Conservation (phyloP, 37 sponge, comb jelly and placozoan species). For the Corticium candelabrum region DNA sequence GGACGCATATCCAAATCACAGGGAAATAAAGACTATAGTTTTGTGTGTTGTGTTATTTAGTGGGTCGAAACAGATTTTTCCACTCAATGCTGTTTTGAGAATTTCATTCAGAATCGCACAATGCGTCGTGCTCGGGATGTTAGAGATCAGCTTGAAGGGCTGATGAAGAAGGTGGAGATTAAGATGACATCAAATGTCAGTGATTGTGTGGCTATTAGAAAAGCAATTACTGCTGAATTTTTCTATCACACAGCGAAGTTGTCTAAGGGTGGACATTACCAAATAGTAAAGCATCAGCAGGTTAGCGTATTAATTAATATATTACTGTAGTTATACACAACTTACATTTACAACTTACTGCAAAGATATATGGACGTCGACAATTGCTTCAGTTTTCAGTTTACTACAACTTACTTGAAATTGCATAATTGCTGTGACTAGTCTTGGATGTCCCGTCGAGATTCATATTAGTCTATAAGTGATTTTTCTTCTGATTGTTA, state of each 20-base stretch:
- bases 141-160: constrained; percentile 87
- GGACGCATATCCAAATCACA: constrained; percentile 9
- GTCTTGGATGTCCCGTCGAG: too few relatives aligned
- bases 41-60: constrained; percentile 86
- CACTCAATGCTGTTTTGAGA: constrained; percentile 98
- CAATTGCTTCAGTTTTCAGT: too few relatives aligned
- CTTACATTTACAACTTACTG: too few relatives aligned
- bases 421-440: too few relatives aligned
- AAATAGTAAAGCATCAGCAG: constrained; percentile 93
- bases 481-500: too few relatives aligned
- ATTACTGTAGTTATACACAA: too few relatives aligned
- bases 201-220: constrained; percentile 75
- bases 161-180: constrained; percentile 89
- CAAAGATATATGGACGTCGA: too few relatives aligned
- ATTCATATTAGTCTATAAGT: too few relatives aligned
- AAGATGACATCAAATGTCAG: constrained; percentile 52
- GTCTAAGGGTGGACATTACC: constrained; percentile 79
- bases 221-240: constrained; percentile 94
- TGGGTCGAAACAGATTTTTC: constrained; percentile 97
- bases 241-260: constrained; percentile 90
- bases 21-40: constrained; percentile 80
- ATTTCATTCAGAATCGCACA: constrained; percentile 95
- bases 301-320: too few relatives aligned
- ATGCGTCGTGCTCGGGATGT: constrained; percentile 97
- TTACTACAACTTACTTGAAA: too few relatives aligned